Evolutionary conservation across 1,140 invertebrate genomes (phyloP), one percentile per base, ranked within the genome.

Genomic region (Ostrea denselamellosa): DNA sequence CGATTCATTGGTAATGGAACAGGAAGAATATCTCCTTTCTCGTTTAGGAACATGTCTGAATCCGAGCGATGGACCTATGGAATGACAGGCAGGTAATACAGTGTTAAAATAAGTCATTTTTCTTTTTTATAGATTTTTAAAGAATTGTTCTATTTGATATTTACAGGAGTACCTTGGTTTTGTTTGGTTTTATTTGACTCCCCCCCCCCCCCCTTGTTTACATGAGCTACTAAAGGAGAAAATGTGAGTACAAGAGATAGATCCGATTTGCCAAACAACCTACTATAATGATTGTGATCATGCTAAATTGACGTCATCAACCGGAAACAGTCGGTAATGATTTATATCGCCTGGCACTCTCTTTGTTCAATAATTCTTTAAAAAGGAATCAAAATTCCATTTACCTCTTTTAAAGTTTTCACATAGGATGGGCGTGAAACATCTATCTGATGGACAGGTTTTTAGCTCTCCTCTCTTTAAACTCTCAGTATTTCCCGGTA

Each of bases 361-460:
- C 2, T 44, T 5, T 44, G 2, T 44, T 44, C 34, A 44, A 2
- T 44, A 44, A 44, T 2, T 2, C 1, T 2, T 62, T 19, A 17
- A 56, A n/a, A 19, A 3, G 17, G 7, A 19, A 19, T 62, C 8
- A 5, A n/a, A 62, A n/a, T 19, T 17, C 0, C n/a, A 19, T 62
- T 62, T 62, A 77, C 68, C 68, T 34, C 68, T 22, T 77, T 34
- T 77, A 77, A 77, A 77, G 10, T 34, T 77, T 25, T 77, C 68
- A 77, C 68, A 77, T 12, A 77, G 28, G 28, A 9, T 25, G 25
- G 68, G 68, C 28, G 68, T 28, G 28, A 28, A 10, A 25, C 68
- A 77, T 2, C 14, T 25, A 28, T 77, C 68, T 77, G 68, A 28
- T 14, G 68, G 68, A 77, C 68, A 77, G 14, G 22, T 77, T 34